Evolutionary conservation across 2,797 vertebrate species (phyloP).

Genomic region (Acanthis flammea): DNA sequence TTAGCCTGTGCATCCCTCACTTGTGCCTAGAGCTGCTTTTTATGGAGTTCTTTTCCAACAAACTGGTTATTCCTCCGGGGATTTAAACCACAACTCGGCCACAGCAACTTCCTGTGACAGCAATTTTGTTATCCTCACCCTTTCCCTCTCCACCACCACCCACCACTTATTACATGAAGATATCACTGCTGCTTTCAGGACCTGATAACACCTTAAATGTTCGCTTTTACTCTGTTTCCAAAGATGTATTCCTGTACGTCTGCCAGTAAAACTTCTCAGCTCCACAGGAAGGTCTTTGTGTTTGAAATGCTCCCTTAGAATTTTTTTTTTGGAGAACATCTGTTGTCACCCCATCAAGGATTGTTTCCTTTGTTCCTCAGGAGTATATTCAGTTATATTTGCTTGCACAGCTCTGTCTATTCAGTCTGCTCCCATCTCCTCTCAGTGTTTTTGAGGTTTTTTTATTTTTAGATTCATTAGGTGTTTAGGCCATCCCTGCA

Average conservation of each 20-base stretch:
- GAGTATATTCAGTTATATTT: conserved; percentile 45
- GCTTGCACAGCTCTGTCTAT: conserved; percentile 1
- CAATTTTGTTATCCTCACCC: background rate
- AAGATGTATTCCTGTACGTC: background rate
- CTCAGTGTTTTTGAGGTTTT: background rate
- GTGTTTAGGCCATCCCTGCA: conserved; percentile 8
- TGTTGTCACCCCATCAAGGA: conserved; percentile 65
- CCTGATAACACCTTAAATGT: conserved; percentile 47
- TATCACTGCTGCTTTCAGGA: conserved; percentile 42
- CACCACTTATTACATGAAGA: conserved; percentile 3
- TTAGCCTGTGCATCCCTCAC: background rate
- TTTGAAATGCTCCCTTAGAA: conserved; percentile 48
- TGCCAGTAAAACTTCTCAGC: conserved; percentile 52
- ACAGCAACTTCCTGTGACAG: background rate
- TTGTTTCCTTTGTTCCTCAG: conserved; percentile 55
- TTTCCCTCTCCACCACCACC: background rate
- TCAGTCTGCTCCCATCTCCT: conserved; percentile 13
- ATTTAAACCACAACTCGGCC: background rate
- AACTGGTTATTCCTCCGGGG: background rate
- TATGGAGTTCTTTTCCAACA: background rate
- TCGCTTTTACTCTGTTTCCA: conserved; percentile 25
- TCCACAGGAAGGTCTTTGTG: conserved; percentile 63
- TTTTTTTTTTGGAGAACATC: conserved; percentile 55
- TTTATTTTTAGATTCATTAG: conserved; percentile 41
- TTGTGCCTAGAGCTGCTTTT: background rate